Base-by-base conservation (phyloP, 2,888 invertebrate species). In the Drosophila robusta region DNA sequence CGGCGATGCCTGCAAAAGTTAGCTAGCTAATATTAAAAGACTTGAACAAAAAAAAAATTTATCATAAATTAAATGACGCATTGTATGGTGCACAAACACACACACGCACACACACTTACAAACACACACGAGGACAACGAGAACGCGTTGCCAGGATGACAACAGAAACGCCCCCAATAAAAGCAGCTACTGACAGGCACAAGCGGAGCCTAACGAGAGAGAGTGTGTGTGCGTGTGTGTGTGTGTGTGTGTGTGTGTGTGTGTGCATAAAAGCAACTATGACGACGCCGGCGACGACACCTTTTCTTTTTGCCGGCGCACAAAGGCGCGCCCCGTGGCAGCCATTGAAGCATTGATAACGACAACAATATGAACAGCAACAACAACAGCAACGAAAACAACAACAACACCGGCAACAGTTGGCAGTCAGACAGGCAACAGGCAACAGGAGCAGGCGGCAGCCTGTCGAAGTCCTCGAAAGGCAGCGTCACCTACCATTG, bases 61-160 rank as follows among this genome's bases (percentile, higher is more conserved):
- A 81, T 86, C 86, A 86, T 86, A 88, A 86, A 87, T 87, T 86
- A 86, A 86, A 86, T 86, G 88, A 86, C 84, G 78, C 84, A 78
- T 84, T 85, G 78, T 76, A 52, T 70, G 68, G 58, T 70, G 74
- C 82, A 70, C 72, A 78, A 73, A 67, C 69, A 63, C 39, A 38
- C 45, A 34, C 32, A 1, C n/a, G 46, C 57, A 55, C 60, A 38
- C 52, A 44, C 51, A 42, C 12, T 4, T 12, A 34, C 38, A 8
- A 16, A 32, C 69, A 52, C 39, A 38, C 12, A 36, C 34, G 12
- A 45, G 16, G 26, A 45, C 22, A 32, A 29, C 16, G 39, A 45
- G 36, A 38, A 61, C 44, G 46, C 56, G 60, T 38, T 56, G 54
- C n/a, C 18, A 8, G 12, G 26, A 36, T n/a, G 47, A 26, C 24